Evolutionary conservation across 2,888 invertebrate species (phyloP), one percentile per base, ranked within the genome.

Genomic region (Proisotoma minuta): DNA sequence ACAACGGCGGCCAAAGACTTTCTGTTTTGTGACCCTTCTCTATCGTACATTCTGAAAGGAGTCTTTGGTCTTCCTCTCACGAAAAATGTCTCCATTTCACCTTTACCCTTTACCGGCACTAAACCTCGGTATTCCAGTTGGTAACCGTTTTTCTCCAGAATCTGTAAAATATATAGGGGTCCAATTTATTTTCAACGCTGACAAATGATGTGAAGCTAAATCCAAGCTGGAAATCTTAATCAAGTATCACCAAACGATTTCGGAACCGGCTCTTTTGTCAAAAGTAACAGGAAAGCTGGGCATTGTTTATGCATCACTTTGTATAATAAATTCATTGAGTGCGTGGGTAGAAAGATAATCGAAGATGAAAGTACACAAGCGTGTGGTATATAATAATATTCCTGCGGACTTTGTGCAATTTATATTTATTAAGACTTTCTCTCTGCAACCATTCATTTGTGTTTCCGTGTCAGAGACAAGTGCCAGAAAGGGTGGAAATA

Each of bases 41-140:
- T 64, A 39, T 70, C 70, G 27, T 65, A 66, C 47, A 68, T 64
- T 54, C 69, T 54, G 59, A 68, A 72, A 47, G 62, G 60, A 15
- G 68, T 59, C 5, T 82, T 81, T 60, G 84, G 81, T 50, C 84
- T 83, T 20, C 87, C 87, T 47, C 84, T 79, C 57, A 96, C 90
- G 80, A 89, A 94, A 80, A 88, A 94, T n/a, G 95, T 96, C 78
- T 91, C 88, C 95, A 96, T 95, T 71, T 87, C 85, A 0, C 96
- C 96, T 78, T 96, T 96, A 63, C 96, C 96, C 77, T 96, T 96
- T 27, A 96, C 95, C 65, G 87, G 87, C 60, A 96, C 87, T 60
- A 85, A 80, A 0, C 96, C 96, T n/a, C 96, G 84, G 74, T 85
- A 81, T 74, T 87, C 84, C 40, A 88, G 79, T 68, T 84, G 82